Percentiles rank a stretch among this genome's conserved stretches.
Conservation (phyloP, 2,113 vertebrate species). For the Rhinolophus sinicus region DNA sequence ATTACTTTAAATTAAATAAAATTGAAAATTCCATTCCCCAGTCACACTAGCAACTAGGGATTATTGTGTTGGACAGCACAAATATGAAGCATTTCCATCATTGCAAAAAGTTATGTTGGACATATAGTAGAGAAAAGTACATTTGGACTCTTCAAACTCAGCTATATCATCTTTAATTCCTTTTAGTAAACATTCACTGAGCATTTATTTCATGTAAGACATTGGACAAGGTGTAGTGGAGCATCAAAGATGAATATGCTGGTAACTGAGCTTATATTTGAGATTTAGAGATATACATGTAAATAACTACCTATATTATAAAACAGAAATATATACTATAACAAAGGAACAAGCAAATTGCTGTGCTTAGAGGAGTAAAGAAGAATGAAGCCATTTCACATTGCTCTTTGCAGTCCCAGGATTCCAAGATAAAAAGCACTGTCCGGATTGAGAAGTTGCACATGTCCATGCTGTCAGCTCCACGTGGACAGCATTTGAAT, state of each 20-base stretch:
- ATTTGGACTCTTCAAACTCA: background rate
- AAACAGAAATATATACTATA: background rate
- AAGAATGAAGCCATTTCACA: background rate
- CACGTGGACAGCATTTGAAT: background rate
- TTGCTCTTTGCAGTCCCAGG: background rate
- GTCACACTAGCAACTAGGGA: background rate
- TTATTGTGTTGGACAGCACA: background rate
- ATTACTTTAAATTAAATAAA: constrained; percentile 12
- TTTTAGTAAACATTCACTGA: constrained; percentile 11
- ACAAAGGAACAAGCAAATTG: background rate
- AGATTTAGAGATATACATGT: constrained; percentile 15
- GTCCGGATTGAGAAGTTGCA: background rate
- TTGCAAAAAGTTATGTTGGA: background rate
- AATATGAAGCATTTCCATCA: background rate
- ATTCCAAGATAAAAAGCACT: background rate
- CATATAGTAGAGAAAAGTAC: background rate
- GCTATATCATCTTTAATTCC: background rate
- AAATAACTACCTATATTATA: background rate
- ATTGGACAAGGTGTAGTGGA: background rate
- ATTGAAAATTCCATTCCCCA: background rate
- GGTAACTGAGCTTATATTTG: background rate
- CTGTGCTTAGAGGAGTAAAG: background rate
- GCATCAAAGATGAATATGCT: background rate
- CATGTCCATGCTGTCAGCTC: background rate
- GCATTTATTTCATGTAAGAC: background rate